These are phyloP conservation scores for Apotomis betuletana DNA, from an alignment of 2,888 invertebrate species.

Conservation along the genomic window DNA sequence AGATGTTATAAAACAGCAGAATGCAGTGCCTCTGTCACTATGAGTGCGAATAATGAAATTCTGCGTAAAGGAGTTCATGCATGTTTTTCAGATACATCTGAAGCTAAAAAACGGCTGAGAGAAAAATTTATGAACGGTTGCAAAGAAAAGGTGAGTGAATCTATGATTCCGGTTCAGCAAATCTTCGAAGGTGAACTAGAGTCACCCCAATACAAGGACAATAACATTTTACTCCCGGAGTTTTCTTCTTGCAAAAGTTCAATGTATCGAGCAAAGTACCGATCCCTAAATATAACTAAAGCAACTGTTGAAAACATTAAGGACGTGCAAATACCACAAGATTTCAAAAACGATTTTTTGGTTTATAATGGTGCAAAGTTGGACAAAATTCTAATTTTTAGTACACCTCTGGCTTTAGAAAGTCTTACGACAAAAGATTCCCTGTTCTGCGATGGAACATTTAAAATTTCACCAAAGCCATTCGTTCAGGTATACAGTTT, in stretches of 20 bases:
- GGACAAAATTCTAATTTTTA: background rate
- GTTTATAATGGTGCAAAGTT: background rate
- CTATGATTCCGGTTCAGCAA: conserved; percentile 8
- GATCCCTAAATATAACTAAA: conserved; percentile 9
- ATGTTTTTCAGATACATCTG: conserved; percentile 6
- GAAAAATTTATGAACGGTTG: conserved; percentile 7
- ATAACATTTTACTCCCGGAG: conserved; percentile 4
- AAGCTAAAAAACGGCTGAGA: conserved; percentile 4
- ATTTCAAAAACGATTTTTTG: conserved; percentile 5
- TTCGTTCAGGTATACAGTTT: conserved; percentile 3
- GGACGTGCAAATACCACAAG: background rate
- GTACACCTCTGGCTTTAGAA: background rate
- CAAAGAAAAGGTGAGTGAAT: conserved; percentile 12
- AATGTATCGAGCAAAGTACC: conserved; percentile 9
- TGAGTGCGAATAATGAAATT: conserved; percentile 9
- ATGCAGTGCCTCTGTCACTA: conserved; percentile 8
- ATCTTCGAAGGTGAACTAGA: conserved; percentile 4
- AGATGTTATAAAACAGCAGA: conserved; percentile 4
- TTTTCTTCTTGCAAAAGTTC: conserved; percentile 5
- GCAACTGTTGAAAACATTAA: background rate
- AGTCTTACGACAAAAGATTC: background rate
- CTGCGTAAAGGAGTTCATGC: conserved; percentile 10
- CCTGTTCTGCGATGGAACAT: conserved; percentile 4
- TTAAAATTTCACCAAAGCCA: conserved; percentile 9
- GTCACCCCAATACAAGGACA: background rate